Percentiles rank a stretch among this genome's conserved stretches.
These are phyloP conservation scores for Stichopus chloronotus DNA, from an alignment of 35 echinoderm and acorn worm genomes.

Conservation along the genomic window DNA sequence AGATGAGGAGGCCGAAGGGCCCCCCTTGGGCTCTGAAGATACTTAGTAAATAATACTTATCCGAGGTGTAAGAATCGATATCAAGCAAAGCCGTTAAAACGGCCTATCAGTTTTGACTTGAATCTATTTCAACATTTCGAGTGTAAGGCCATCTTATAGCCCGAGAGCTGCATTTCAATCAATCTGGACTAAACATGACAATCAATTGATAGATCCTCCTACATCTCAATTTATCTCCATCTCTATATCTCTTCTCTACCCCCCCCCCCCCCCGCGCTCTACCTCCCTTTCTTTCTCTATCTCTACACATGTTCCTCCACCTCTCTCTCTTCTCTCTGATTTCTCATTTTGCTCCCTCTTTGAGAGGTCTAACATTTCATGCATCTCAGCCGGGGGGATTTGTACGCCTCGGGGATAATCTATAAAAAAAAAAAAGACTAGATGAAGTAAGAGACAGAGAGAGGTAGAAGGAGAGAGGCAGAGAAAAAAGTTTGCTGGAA, in stretches of 20 bases:
- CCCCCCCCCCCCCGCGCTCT: not conserved
- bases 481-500: not conserved
- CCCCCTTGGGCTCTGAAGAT: slow-evolving; percentile 28
- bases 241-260: not conserved
- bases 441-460: not conserved
- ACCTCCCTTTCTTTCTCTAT: too few species aligned
- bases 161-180: slow-evolving; percentile 17
- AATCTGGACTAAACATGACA: not conserved
- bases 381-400: slow-evolving; percentile 33
- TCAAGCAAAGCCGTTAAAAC: not conserved
- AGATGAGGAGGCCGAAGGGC: not conserved
- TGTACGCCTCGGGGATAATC: slow-evolving; percentile 29
- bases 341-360: not conserved
- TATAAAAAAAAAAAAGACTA: slow-evolving; percentile 14
- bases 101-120: not conserved
- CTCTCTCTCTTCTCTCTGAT: not conserved
- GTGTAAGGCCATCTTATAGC: slow-evolving; percentile 2
- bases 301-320: not conserved
- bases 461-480: not conserved
- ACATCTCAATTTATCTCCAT: not conserved
- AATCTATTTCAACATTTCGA: slow-evolving; percentile 45
- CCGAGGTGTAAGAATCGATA: not conserved
- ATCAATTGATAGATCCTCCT: slow-evolving; percentile 5
- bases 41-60: slow-evolving; percentile 27
- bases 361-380: slow-evolving; percentile 23